Conservation (phyloP, 2,888 invertebrate genomes). For the Dicycla oo region DNA sequence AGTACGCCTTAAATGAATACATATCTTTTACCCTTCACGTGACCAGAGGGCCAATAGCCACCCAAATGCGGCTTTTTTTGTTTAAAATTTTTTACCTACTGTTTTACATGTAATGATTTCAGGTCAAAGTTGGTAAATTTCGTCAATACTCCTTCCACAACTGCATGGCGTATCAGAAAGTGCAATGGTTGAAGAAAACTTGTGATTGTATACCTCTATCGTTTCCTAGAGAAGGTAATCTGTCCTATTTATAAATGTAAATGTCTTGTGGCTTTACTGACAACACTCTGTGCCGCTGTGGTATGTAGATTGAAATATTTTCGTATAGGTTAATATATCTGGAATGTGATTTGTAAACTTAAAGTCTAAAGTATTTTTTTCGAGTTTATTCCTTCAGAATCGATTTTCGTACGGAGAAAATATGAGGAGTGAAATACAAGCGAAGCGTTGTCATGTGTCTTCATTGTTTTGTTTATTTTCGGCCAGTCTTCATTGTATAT, state of each 20-base stretch:
- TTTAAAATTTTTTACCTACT: not conserved
- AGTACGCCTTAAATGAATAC: no score
- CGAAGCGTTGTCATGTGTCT: no score
- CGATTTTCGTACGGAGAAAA: no score
- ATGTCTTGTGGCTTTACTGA: not conserved
- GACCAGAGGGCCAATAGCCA: not conserved
- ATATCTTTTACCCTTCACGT: not conserved
- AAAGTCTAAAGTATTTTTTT: not conserved
- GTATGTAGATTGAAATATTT: not conserved
- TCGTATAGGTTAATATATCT: not conserved
- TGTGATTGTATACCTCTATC: slow-evolving; percentile 92
- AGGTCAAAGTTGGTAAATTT: slow-evolving; percentile 78
- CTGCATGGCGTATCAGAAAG: slow-evolving; percentile 91
- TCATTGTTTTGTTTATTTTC: no score
- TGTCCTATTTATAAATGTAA: not conserved
- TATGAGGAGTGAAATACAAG: no score
- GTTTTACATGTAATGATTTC: slow-evolving; percentile 62
- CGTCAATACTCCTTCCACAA: slow-evolving; percentile 91
- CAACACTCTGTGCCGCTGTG: not conserved
- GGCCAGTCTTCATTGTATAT: no score
- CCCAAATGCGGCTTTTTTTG: not conserved
- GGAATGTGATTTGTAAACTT: not conserved
- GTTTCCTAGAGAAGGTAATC: slow-evolving; percentile 82
- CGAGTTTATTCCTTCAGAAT: no score
- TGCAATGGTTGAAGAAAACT: slow-evolving; percentile 78